Base-by-base conservation (phyloP, 2,888 invertebrate genomes). In the Anticlea derivata region DNA sequence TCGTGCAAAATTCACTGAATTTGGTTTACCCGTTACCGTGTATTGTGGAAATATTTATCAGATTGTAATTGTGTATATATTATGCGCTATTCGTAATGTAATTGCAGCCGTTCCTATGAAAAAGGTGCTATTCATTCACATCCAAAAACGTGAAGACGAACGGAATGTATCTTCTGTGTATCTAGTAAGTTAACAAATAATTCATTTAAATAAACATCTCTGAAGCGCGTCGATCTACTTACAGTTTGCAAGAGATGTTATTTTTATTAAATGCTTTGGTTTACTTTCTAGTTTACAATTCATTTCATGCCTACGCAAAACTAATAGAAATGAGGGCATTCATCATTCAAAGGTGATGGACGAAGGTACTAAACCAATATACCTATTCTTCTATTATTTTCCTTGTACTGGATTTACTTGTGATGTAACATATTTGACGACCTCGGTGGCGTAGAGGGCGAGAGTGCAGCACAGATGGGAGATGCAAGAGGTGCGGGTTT, bases 81-180 rank as follows among this genome's bases (percentile, higher is more conserved):
- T 17, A 11, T 5, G 37, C 40, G 30, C 11, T 26, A 11, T 40
- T 30, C 31, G 45, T 11, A 2, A 70, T 74, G 71, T 70, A 62
- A 65, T 30, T 45, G 39, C 26, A 51, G 34, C 35, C 43, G 26
- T 50, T 63, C 63, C 12, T 60, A 66, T 70, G 70, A 71, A 63
- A 66, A 69, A 61, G 58, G 59, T 63, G 31, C 49, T 58, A 46
- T 39, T 68, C 48, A 59, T 68, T 40, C 55, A 53, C 37, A 55
- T 60, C 55, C 70, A 68, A 60, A 68, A 69, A 58, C 48, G 66
- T 56, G 67, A 69, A 59, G 64, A 69, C 76, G 82, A 72, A 83
- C 84, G 84, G 85, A 83, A 81, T 81, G 75, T 73, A 66, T 64
- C 70, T 69, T 61, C 68, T 64, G 66, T 77, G 61, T 72, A 75